A percentile compares a stretch with the other conserved stretches of the same genome.
phyloP scores from a whole-genome alignment of 2,888 invertebrate species.

The Cremastobaeus sp. region DNA sequence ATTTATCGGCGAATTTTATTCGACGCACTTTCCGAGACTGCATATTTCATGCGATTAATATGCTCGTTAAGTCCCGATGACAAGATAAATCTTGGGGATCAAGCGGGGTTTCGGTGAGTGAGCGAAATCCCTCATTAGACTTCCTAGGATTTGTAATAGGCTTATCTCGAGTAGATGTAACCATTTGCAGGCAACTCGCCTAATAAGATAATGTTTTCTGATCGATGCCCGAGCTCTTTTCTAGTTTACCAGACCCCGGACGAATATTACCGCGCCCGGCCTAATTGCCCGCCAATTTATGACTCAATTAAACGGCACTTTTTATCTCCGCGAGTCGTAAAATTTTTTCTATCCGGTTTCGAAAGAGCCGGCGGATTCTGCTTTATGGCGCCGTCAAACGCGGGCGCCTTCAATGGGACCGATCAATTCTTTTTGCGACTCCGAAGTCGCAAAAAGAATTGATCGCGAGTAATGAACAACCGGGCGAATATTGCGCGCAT shows the following conservation, averaged over 20 bases:
- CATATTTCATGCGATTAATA: conserved; percentile 19
- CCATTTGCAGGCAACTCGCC: conserved; percentile 20
- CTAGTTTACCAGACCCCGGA: too few species aligned
- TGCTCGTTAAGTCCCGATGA: conserved; percentile 10
- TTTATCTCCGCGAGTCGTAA: too few species aligned
- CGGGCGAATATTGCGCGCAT: conserved; percentile 35
- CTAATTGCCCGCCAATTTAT: too few species aligned
- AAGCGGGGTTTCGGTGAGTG: conserved; percentile 22
- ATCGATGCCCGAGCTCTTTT: not conserved
- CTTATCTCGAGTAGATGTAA: conserved; percentile 24
- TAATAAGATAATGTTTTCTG: conserved; percentile 10
- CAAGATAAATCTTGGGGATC: conserved; percentile 34
- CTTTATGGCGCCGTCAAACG: too few species aligned
- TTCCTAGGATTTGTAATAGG: conserved; percentile 46
- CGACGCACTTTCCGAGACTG: conserved; percentile 6
- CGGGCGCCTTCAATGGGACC: too few species aligned
- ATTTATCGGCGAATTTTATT: not conserved
- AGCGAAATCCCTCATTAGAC: conserved; percentile 31
- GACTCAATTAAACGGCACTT: too few species aligned
- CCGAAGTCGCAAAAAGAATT: conserved; percentile 4
- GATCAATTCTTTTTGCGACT: too few species aligned
- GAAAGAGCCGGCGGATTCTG: too few species aligned
- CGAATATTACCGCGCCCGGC: too few species aligned
- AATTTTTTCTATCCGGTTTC: too few species aligned
- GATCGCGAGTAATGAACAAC: conserved; percentile 21